Percentiles rank a stretch among this genome's conserved stretches.
These are phyloP conservation scores for Neofelis nebulosa DNA, from an alignment of 2,113 vertebrate genomes.

Conservation along the genomic window DNA sequence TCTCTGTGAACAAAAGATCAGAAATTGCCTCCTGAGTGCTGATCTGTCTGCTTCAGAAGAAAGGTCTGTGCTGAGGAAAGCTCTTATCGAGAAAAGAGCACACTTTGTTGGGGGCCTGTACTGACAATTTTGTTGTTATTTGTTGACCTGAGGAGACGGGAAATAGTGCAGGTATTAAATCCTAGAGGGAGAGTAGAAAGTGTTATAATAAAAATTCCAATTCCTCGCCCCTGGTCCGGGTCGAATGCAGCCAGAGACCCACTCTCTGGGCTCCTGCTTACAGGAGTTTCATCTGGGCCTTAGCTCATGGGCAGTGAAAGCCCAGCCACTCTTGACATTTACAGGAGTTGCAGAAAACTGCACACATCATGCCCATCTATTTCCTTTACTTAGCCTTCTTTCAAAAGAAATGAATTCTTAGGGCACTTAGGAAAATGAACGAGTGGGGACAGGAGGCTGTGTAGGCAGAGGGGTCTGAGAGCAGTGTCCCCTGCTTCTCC, in stretches of 20 bases:
- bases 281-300: neutral
- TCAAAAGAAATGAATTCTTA: slow-evolving; percentile 20
- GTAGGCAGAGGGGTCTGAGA: neutral
- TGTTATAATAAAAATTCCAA: slow-evolving; percentile 57
- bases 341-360: slow-evolving; percentile 43
- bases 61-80: slow-evolving; percentile 41
- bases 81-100: neutral
- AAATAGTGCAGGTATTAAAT: slow-evolving; percentile 49
- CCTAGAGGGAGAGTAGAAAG: neutral
- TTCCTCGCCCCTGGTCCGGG: slow-evolving; percentile 37
- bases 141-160: slow-evolving; percentile 60
- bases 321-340: neutral
- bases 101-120: neutral
- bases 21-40: slow-evolving; percentile 28
- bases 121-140: slow-evolving; percentile 25
- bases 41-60: neutral
- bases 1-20: slow-evolving; percentile 64
- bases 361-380: neutral
- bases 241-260: neutral
- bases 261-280: neutral
- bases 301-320: neutral
- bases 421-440: neutral
- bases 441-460: neutral
- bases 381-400: slow-evolving; percentile 1
- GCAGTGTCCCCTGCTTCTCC: too few species aligned